Evolutionary conservation across 2,888 invertebrate genomes (phyloP), one percentile per base, ranked within the genome.

Genomic region (Tipula vernalis): DNA sequence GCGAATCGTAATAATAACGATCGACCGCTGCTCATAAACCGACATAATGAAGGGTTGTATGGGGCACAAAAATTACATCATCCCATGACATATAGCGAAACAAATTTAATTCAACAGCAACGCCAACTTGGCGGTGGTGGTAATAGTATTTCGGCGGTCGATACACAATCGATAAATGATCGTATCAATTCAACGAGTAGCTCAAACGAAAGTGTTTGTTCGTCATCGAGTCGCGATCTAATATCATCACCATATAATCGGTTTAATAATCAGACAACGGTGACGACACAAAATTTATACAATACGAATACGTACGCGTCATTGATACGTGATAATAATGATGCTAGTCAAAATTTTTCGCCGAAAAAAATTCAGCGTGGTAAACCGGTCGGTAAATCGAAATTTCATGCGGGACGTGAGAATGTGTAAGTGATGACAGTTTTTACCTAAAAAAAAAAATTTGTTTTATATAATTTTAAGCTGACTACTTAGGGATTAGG

Each of bases 191-290:
- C 93, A 87, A 95, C 95, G 18, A 96, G 96, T 91, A 97, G 97
- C 92, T 96, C 97, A 28, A 96, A 95, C 89, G 97, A 97, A 92
- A 97, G 97, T 0, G 95, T 97, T 86, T 95, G 95, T 88, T 95
- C 95, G 36, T 92, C 93, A 89, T 95, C 95, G 42, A 92, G 92
- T 89, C 92, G 94, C 90, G 92, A 94, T 57, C 15, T 86, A 36
- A 86, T 42, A 42, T 36, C 39, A 8, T 44, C 86, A 4, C 44
- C 42, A 3, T 57, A 86, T 15, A 39, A 51, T 36, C 86, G 51
- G 15, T 51, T 13, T 10, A 84, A 36, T 84, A 36, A 36, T 39
- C 36, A 36, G 41, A 39, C 84, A 39, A 41, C 41, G 36, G 84
- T 84, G 41, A 15, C 41, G 15, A 84, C 84, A 84, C 41, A 36